Base-by-base conservation (phyloP, 2,113 vertebrate genomes). In the Delphinus delphis region DNA sequence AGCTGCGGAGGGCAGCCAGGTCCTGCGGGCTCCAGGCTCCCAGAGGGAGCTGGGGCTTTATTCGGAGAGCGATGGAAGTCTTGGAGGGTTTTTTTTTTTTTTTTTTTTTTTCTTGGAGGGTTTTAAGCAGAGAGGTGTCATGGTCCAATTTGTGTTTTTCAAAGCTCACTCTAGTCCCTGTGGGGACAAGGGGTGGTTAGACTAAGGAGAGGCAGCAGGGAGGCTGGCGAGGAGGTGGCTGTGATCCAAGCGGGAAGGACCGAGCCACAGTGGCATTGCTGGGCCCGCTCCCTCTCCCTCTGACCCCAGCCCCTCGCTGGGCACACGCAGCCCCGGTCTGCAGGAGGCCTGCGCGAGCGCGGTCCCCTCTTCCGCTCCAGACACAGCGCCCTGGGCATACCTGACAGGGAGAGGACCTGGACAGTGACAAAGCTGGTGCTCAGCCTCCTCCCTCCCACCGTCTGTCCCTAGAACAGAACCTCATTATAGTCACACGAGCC, bases 381-480 rank as follows among this genome's bases (percentile, higher is more conserved):
- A 73, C 11, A 6, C 3, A 67, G 20, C 0, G 1, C 9, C 65
- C n/a, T 0, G 3, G 85, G 67, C 36, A 1, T 6, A 7, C 47
- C 47, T 65, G 73, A 47, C 36, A 68, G 23, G 12, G 44, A 68
- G 84, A 9, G 25, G 26, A 36, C 23, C 36, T 25, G 74, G 87
- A 50, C 50, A 38, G 68, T 41, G 33, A 79, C 9, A 21, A 38
- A 84, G 79, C 63, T 55, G 4, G 63, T 23, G 79, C 63, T 95
- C 89, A 41, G 67, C 50, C n/a, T 67, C 88, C 74, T 74, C 91
- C 53, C 81, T 95, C 53, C 73, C 12, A 21, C 41, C 0, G 5
- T 13, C 74, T 87, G 83, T 81, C 79, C 88, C 96, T 33, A 62
- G 89, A 92, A 88, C 73, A 62, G 89, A 92, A 88, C 73, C 95